Base-by-base conservation (phyloP, 2,113 vertebrate species). In the Vimba vimba region DNA sequence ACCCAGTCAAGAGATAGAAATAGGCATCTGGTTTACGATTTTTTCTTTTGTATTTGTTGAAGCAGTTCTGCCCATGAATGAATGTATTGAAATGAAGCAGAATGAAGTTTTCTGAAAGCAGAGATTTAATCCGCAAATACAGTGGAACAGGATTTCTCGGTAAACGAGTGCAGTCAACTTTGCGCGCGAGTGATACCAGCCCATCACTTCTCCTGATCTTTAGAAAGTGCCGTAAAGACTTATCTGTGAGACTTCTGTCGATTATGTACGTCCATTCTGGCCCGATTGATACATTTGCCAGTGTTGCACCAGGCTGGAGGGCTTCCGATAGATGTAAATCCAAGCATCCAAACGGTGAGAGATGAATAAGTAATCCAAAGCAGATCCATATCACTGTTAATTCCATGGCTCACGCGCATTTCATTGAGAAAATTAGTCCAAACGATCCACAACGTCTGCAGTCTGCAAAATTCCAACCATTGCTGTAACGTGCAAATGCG, bases 201-300 rank as follows among this genome's bases (percentile, higher is more conserved):
- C 91, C 92, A 60, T 86, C 84, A 85, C 80, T 11, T 69, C 80
- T 69, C 3, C 86, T 88, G 12, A 92, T 39, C 77, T 83, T 62
- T 25, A 92, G 39, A 66, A 87, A 77, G 68, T 73, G 69, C 45
- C 86, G 43, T 5, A 87, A 21, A 5, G 83, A 89, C 39, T 75
- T 85, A 0, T 89, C 85, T 12, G 90, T 92, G 17, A 87, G 52
- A 62, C 74, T 77, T 21, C 87, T 66, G 85, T 92, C 91, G 83
- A 92, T 69, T 45, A 36, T 85, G 79, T 91, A 95, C 17, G 62
- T 73, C 94, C 94, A 95, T 33, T 87, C 92, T 0, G 91, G 84
- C 79, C 91, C 93, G 59, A 93, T 80, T 11, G 94, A 94, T 17
- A 93, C 64, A 83, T 95, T 94, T 62, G 91, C 88, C 83, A 93